These are phyloP conservation scores for Saguinus imperator DNA, from an alignment of 2,113 vertebrate genomes.

Conservation along the genomic window DNA sequence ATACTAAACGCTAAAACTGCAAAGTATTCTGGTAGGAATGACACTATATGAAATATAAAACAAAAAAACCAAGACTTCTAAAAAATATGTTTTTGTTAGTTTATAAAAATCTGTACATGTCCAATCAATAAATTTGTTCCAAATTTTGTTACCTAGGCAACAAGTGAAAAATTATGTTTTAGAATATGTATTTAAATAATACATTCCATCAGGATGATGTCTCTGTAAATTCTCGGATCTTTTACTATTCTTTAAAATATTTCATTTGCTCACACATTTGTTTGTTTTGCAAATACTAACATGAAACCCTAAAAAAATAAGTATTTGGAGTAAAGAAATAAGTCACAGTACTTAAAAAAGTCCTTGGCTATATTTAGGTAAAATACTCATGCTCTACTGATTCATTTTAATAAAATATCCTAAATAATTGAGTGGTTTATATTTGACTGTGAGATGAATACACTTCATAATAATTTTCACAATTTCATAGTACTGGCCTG, in stretches of 20 bases:
- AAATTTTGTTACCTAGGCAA: not conserved
- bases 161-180: not conserved
- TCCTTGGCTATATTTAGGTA: not conserved
- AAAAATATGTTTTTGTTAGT: not conserved
- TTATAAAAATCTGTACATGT: slow-evolving; percentile 1
- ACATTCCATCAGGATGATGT: not conserved
- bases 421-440: slow-evolving; percentile 47
- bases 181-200: slow-evolving; percentile 20
- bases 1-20: not conserved
- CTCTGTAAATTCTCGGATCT: slow-evolving; percentile 25
- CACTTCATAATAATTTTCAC: slow-evolving; percentile 52
- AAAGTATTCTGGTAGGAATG: not conserved
- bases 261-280: slow-evolving; percentile 18
- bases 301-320: not conserved
- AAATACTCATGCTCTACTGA: not conserved
- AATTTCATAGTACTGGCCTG: slow-evolving; percentile 23
- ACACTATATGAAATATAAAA: not conserved
- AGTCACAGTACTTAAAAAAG: slow-evolving; percentile 14
- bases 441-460: slow-evolving; percentile 35
- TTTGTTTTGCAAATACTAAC: not conserved
- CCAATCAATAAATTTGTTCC: not conserved
- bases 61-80: not conserved
- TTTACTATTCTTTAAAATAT: slow-evolving; percentile 2
- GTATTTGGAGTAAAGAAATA: slow-evolving; percentile 25
- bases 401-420: slow-evolving; percentile 55